Evolutionary conservation across 2,888 invertebrate genomes (phyloP).

Genomic region (Empis stercorea): DNA sequence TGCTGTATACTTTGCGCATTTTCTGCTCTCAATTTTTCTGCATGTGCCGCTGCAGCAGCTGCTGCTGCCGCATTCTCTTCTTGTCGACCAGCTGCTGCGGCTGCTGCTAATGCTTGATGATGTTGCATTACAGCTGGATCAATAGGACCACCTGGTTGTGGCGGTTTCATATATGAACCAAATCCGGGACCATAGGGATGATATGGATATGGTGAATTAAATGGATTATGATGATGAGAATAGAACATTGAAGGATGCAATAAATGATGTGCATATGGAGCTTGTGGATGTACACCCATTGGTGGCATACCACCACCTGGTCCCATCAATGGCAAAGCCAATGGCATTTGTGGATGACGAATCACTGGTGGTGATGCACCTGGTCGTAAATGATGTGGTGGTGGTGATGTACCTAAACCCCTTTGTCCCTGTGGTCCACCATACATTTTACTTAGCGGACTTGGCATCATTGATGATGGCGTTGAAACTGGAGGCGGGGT

Average conservation of each 20-base stretch:
- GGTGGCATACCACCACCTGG: slow-evolving; percentile 34
- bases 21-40: slow-evolving; percentile 36
- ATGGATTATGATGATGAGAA: slow-evolving; percentile 53
- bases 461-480: slow-evolving; percentile 34
- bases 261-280: slow-evolving; percentile 53
- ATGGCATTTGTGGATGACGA: slow-evolving; percentile 37
- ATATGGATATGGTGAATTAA: slow-evolving; percentile 45
- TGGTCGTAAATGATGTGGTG: slow-evolving; percentile 33
- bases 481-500: slow-evolving; percentile 38
- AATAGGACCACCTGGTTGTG: slow-evolving; percentile 28
- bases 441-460: slow-evolving; percentile 37
- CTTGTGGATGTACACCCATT: slow-evolving; percentile 56
- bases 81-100: slow-evolving; percentile 39
- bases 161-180: slow-evolving; percentile 33
- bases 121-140: slow-evolving; percentile 32
- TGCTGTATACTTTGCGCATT: slow-evolving; percentile 21
- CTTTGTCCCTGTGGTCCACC: slow-evolving; percentile 35
- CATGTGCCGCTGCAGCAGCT: slow-evolving; percentile 24
- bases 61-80: slow-evolving; percentile 29
- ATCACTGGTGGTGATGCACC: slow-evolving; percentile 43
- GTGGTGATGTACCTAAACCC: slow-evolving; percentile 40
- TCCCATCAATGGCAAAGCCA: slow-evolving; percentile 34
- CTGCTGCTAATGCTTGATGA: slow-evolving; percentile 36
- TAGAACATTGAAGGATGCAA: slow-evolving; percentile 58
- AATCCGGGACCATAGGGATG: slow-evolving; percentile 38